Evolutionary conservation across 2,797 vertebrate species (phyloP).

Genomic region (Trachops cirrhosus): DNA sequence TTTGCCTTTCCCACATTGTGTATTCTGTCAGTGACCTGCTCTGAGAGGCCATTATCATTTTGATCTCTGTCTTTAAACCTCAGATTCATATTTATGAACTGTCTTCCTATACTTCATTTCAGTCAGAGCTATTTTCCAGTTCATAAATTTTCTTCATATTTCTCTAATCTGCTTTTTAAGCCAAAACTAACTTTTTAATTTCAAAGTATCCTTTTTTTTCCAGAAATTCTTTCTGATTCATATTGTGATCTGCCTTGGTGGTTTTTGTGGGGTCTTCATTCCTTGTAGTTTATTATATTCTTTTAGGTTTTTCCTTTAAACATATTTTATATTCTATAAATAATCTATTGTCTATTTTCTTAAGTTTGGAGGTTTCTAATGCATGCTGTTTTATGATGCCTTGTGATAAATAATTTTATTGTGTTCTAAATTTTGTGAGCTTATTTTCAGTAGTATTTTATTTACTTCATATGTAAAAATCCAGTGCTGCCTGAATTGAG

Average conservation of each 20-base stretch:
- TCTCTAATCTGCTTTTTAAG: not conserved
- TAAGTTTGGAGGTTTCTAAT: not conserved
- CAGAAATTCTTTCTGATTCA: not conserved
- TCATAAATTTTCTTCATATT: not conserved
- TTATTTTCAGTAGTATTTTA: not conserved
- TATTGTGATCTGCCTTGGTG: not conserved
- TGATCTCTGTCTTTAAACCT: not conserved
- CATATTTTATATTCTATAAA: not conserved
- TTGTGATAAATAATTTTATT: not conserved
- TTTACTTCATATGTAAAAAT: not conserved
- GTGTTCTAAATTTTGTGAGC: not conserved
- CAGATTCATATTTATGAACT: not conserved
- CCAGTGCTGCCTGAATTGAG: not conserved
- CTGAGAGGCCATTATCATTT: not conserved
- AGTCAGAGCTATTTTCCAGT: not conserved
- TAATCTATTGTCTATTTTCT: not conserved
- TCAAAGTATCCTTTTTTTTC: not conserved
- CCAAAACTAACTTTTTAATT: not conserved
- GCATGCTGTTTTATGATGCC: not conserved
- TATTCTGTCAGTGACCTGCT: not conserved
- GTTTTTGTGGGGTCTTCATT: not conserved
- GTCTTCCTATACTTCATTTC: not conserved
- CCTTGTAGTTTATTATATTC: not conserved
- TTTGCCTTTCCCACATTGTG: not conserved
- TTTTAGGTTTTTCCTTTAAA: not conserved